Percentiles rank a stretch among this genome's conserved stretches.
phyloP scores from a whole-genome alignment of 2,113 vertebrate species.

The Carassius gibelio region DNA sequence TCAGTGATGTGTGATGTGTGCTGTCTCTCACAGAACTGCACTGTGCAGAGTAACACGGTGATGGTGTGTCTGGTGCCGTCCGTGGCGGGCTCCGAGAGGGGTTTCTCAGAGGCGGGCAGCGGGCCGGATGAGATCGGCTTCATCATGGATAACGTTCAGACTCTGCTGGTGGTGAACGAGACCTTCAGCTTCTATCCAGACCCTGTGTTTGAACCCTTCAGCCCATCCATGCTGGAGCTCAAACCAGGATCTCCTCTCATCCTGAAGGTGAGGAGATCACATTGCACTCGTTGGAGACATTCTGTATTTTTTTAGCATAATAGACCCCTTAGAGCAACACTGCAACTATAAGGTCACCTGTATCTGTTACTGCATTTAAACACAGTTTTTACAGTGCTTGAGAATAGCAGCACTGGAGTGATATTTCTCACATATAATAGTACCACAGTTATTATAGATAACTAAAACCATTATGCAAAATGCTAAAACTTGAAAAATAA shows the following conservation, averaged over 20 bases:
- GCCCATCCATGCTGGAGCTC: conserved; percentile 87
- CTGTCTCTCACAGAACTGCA: conserved; percentile 84
- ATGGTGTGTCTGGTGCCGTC: conserved; percentile 95
- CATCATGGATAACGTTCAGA: conserved; percentile 91
- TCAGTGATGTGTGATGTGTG: neutral
- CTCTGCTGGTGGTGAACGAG: conserved; percentile 88
- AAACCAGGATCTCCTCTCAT: conserved; percentile 97
- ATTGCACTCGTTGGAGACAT: too few species aligned
- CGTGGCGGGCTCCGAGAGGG: conserved; percentile 80
- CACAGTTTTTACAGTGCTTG: too few species aligned
- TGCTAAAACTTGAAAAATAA: too few species aligned
- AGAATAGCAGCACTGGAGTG: too few species aligned
- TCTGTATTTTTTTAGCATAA: too few species aligned
- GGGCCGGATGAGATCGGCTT: conserved; percentile 94
- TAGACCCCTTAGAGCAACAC: too few species aligned
- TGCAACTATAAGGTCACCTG: too few species aligned
- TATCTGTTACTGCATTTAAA: too few species aligned
- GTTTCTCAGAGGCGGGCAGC: conserved; percentile 83
- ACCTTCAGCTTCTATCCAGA: conserved; percentile 92
- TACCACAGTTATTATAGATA: too few species aligned
- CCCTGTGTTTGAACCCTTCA: conserved; percentile 88
- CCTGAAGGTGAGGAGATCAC: conserved; percentile 82
- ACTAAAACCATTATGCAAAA: too few species aligned
- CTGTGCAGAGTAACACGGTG: conserved; percentile 91
- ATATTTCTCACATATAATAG: too few species aligned